Percentiles rank a stretch among this genome's conserved stretches.
These are phyloP conservation scores for Gallinago undulata DNA, from an alignment of 2,113 vertebrate species.

Conservation along the genomic window DNA sequence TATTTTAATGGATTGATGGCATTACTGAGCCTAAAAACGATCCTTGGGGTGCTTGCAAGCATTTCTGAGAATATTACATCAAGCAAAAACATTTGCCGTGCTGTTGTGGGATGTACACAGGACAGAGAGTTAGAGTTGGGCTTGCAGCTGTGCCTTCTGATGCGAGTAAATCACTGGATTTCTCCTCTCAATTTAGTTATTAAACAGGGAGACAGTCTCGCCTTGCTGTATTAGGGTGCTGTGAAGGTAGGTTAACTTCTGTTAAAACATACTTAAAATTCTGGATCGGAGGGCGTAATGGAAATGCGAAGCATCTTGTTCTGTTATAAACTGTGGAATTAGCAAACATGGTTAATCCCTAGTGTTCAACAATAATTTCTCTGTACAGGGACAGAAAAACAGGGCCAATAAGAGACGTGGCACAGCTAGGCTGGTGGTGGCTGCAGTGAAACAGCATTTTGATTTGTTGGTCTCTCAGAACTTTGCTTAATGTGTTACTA, in stretches of 20 bases:
- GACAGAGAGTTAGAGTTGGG: not conserved
- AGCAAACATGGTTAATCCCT: not conserved
- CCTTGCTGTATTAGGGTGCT: not conserved
- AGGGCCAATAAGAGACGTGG: not conserved
- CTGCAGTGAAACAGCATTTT: not conserved
- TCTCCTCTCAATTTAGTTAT: not conserved
- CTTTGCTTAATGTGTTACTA: slow-evolving; percentile 24
- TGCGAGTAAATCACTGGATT: not conserved
- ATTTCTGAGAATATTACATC: not conserved
- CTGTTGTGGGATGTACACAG: not conserved
- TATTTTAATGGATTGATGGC: not conserved
- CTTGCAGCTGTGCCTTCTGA: not conserved
- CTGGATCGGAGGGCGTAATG: not conserved
- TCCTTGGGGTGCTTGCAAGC: not conserved
- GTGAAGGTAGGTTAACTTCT: not conserved
- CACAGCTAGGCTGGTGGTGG: not conserved
- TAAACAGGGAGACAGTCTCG: not conserved
- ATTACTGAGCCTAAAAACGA: not conserved
- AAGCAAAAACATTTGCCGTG: not conserved
- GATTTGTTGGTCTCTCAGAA: slow-evolving; percentile 22
- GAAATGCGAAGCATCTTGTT: not conserved
- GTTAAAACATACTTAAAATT: not conserved
- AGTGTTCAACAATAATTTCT: not conserved
- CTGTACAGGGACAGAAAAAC: not conserved
- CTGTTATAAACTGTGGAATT: not conserved